Base-by-base conservation (phyloP, 1,140 invertebrate genomes). In the Plodia interpunctella region DNA sequence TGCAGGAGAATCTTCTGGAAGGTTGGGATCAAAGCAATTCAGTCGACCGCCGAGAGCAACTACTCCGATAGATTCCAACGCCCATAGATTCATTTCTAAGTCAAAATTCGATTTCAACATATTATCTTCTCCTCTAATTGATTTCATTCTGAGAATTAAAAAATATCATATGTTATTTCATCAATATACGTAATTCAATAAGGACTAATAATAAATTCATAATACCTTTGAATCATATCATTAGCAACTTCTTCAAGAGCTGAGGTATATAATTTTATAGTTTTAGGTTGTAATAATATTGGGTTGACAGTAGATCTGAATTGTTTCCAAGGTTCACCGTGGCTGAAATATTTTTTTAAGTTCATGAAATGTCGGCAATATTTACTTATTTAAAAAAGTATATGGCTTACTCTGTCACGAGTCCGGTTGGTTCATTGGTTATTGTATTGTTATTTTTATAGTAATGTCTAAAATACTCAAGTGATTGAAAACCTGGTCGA, bases 261-360 rank as follows among this genome's bases (percentile, higher is more conserved):
- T 30, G 70, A 68, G 9, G 71, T 70, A 55, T 91, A 91, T 0
- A 90, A 30, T 62, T 83, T 80, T 1, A 91, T 83, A 25, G 78
- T 91, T 60, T 90, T 91, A 0, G 90, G 90, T 25, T 91, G 83
- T 66, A 91, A 67, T 60, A 91, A 64, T 2, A 91, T 80, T 5
- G 87, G 90, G 57, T 91, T 91, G 0, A 91, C 90, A 76, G 94
- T 92, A 52, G 92, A 93, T 6, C 95, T 90, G 63, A 96, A 94
- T 52, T 92, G 90, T 74, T 94, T 94, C 95, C 95, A 97, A 65
- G 92, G 91, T 72, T 95, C 93, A 18, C 94, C 95, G 70, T 96
- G 95, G 2, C 95, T 96, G 85, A 52, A 49, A 25, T 25, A 25
- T 25, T 25, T 25, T 25, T 25, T 25, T 25, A 3, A 3, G 6